Percentiles rank a stretch among this genome's conserved stretches.
Conservation (phyloP, 2,888 invertebrate species). For the Lasioglossum vierecki region DNA sequence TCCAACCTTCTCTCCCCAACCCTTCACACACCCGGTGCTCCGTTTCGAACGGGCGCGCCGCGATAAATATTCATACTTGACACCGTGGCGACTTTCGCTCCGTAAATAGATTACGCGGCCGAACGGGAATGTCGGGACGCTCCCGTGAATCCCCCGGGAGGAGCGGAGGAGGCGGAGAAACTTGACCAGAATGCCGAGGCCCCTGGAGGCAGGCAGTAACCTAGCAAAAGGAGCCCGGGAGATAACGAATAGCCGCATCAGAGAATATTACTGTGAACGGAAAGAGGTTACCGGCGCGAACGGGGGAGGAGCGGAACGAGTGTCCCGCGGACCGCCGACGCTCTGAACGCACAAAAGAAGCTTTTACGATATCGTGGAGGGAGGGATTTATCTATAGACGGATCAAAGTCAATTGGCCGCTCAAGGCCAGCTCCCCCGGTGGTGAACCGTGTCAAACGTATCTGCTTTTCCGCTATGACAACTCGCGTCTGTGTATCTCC, state of each 20-base stretch:
- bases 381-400: background rate
- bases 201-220: background rate
- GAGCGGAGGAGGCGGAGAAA: background rate
- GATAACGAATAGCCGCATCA: slow-evolving; percentile 1
- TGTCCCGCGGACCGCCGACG: background rate
- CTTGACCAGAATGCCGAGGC: slow-evolving; percentile 7
- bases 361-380: background rate
- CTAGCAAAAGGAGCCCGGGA: background rate
- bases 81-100: slow-evolving; percentile 26
- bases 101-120: slow-evolving; percentile 33
- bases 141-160: slow-evolving; percentile 11
- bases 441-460: background rate
- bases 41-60: slow-evolving; percentile 22
- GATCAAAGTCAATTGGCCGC: slow-evolving; percentile 18
- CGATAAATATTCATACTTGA: slow-evolving; percentile 41
- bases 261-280: background rate
- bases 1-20: slow-evolving; percentile 13
- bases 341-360: slow-evolving; percentile 1
- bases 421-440: background rate
- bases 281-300: background rate
- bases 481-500: background rate
- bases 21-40: slow-evolving; percentile 25
- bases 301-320: background rate
- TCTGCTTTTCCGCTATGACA: slow-evolving; percentile 7
- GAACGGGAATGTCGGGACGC: slow-evolving; percentile 15